These are phyloP conservation scores for Netelia inedita DNA, from an alignment of 2,888 invertebrate species.

Conservation along the genomic window DNA sequence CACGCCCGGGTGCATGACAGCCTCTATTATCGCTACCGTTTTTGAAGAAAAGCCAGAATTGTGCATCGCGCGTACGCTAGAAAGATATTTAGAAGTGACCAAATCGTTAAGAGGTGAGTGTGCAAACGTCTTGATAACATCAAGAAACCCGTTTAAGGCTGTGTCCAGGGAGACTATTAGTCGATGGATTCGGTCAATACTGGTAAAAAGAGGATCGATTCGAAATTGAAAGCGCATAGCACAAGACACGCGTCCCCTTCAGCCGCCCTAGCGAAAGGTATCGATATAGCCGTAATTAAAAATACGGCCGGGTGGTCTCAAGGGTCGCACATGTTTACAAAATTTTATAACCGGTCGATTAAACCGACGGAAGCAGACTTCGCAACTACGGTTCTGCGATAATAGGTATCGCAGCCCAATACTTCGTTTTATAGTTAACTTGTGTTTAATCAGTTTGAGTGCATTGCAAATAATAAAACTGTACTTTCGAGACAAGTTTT, in stretches of 20 bases:
- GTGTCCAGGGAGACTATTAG: constrained; percentile 46
- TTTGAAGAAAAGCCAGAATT: constrained; percentile 18
- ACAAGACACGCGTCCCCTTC: constrained; percentile 52
- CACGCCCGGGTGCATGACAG: constrained; percentile 48
- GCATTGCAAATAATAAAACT: constrained; percentile 23
- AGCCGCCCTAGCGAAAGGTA: constrained; percentile 31
- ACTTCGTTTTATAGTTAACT: not conserved
- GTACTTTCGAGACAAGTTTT: too few relatives aligned
- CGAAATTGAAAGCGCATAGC: constrained; percentile 37
- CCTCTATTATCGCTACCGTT: constrained; percentile 28
- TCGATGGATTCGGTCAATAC: constrained; percentile 40
- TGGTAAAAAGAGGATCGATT: constrained; percentile 35
- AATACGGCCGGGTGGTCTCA: constrained; percentile 6
- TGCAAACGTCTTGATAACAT: constrained; percentile 42
- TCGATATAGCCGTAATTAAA: constrained; percentile 34
- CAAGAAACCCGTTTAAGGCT: constrained; percentile 43
- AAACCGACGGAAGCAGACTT: constrained; percentile 8
- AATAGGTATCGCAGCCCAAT: constrained; percentile 4
- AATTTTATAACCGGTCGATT: not conserved
- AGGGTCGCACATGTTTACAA: not conserved
- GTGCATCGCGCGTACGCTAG: constrained; percentile 15
- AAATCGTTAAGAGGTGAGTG: constrained; percentile 22
- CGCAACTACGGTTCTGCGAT: constrained; percentile 22
- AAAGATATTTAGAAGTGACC: constrained; percentile 45
- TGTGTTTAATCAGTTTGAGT: constrained; percentile 16